These are phyloP conservation scores for Alligator mississippiensis DNA, from an alignment of 2,113 vertebrate genomes.

Conservation along the genomic window DNA sequence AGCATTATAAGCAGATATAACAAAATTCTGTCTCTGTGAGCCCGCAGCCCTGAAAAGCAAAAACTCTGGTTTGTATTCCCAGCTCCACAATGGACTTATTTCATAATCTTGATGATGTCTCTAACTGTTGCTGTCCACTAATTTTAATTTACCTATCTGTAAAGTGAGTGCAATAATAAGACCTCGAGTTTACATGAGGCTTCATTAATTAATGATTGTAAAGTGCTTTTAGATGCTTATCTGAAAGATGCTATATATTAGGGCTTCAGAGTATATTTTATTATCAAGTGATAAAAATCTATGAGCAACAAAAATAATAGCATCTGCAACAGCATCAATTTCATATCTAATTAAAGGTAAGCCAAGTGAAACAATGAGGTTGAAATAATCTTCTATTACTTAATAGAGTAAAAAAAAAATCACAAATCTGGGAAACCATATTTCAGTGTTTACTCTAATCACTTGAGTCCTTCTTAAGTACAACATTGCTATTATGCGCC, in stretches of 20 bases:
- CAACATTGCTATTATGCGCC: background rate
- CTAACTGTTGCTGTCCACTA: background rate
- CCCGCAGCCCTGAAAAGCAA: background rate
- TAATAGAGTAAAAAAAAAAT: background rate
- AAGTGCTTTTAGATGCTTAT: background rate
- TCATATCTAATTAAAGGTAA: background rate
- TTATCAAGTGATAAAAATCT: background rate
- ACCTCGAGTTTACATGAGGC: rapidly evolving
- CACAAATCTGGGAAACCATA: background rate
- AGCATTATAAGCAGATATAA: background rate
- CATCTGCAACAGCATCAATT: background rate
- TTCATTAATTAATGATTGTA: background rate
- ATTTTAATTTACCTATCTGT: background rate
- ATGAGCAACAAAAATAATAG: background rate
- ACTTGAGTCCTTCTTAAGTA: background rate
- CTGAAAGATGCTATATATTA: background rate
- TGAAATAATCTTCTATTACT: background rate
- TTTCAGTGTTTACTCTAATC: background rate
- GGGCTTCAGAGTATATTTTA: background rate
- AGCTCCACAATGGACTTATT: background rate
- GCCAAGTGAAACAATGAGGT: background rate
- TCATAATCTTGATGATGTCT: background rate
- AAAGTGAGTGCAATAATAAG: background rate
- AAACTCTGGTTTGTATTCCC: background rate
- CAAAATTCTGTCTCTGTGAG: background rate